phyloP scores from a whole-genome alignment of 64 coral and sea anemone genomes.

The Stichodactyla helianthus region DNA sequence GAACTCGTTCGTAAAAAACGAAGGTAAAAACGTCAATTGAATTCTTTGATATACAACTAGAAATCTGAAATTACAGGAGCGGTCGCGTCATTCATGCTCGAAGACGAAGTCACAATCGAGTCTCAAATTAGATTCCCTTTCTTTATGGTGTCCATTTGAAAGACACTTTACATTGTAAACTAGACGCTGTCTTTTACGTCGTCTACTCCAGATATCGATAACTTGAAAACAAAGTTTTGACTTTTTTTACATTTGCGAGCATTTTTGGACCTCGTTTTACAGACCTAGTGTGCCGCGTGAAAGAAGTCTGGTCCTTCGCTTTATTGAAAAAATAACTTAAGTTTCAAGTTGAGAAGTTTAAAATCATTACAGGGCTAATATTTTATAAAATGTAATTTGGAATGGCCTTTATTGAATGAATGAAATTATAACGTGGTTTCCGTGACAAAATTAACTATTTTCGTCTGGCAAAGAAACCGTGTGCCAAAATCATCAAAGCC shows the following conservation, averaged over 20 bases:
- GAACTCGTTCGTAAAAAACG: neutral
- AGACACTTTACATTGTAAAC: neutral
- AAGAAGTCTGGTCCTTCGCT: no score
- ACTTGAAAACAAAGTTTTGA: neutral
- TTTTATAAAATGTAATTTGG: neutral
- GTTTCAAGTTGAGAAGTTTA: neutral
- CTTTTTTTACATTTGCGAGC: neutral
- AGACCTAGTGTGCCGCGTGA: no score
- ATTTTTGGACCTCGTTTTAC: neutral
- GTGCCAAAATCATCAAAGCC: neutral
- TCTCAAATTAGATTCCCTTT: neutral
- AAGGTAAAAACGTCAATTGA: neutral
- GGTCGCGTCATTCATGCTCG: neutral
- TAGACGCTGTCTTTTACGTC: neutral
- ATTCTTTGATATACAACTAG: neutral
- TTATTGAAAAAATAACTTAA: no score
- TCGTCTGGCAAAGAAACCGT: neutral
- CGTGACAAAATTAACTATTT: neutral
- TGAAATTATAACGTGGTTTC: neutral
- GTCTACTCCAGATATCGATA: neutral
- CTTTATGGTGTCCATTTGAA: neutral
- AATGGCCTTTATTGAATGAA: neutral
- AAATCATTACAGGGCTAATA: neutral
- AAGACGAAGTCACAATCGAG: neutral
- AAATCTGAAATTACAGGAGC: neutral